Evolutionary conservation across 2,888 invertebrate genomes (phyloP).

Genomic region (Tetanocera ferruginea): DNA sequence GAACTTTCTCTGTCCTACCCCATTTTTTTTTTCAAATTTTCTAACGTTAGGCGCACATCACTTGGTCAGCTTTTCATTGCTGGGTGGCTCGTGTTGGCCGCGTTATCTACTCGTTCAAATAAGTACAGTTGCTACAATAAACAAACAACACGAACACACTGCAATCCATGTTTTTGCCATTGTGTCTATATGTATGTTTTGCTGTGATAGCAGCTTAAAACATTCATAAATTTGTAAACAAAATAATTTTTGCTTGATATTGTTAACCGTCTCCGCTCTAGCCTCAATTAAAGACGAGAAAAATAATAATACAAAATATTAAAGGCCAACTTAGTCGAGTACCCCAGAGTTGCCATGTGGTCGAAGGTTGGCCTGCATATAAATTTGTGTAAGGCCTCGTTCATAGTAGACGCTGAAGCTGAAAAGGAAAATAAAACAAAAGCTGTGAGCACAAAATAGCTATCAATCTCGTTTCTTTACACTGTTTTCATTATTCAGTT

Average conservation of each 20-base stretch:
- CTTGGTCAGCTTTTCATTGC: neutral
- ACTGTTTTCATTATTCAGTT: no score
- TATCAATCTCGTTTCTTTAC: no score
- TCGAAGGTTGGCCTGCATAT: no score
- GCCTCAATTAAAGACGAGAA: neutral
- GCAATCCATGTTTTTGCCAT: neutral
- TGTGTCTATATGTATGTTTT: neutral
- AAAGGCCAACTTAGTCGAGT: constrained; percentile 15
- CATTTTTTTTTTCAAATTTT: neutral
- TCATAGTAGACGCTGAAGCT: no score
- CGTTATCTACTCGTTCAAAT: constrained; percentile 28
- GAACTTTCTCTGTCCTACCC: neutral
- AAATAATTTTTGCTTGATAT: no score
- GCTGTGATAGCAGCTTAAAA: neutral
- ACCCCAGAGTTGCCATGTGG: constrained; percentile 15
- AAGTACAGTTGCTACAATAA: constrained; percentile 22
- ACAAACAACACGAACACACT: neutral
- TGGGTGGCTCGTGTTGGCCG: constrained; percentile 2
- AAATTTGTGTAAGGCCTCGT: no score
- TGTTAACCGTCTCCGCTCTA: no score
- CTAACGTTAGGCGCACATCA: neutral
- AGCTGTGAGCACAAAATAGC: no score
- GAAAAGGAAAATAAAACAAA: no score
- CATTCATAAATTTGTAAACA: neutral
- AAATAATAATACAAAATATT: constrained; percentile 17